Evolutionary conservation across 2,797 vertebrate species (phyloP).

Genomic region (Smutsia temminckii): DNA sequence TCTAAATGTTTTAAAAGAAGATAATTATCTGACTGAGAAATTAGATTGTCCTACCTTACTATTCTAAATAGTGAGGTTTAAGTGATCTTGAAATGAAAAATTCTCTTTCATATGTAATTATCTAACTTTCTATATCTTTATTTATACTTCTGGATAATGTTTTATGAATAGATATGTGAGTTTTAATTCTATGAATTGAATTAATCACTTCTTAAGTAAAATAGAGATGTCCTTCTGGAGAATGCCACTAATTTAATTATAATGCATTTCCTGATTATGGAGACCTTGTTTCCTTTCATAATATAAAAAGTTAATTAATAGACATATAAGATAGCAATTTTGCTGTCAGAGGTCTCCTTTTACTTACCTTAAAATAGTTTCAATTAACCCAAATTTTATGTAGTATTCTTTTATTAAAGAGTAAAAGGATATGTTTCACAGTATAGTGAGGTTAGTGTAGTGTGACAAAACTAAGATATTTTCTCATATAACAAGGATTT

Average conservation of each 20-base stretch:
- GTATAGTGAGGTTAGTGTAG: not conserved
- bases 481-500: not conserved
- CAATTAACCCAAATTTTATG: not conserved
- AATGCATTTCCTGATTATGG: not conserved
- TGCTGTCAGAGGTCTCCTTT: not conserved
- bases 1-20: not conserved
- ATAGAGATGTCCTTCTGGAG: not conserved
- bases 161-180: not conserved
- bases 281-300: not conserved
- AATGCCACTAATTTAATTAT: not conserved
- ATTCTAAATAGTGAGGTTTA: not conserved
- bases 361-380: conserved; percentile 7
- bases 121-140: not conserved
- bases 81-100: not conserved
- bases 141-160: not conserved
- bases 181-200: conserved; percentile 18
- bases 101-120: not conserved
- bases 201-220: conserved; percentile 34
- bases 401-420: not conserved
- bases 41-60: not conserved
- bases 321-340: not conserved
- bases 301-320: not conserved
- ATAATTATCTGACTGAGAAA: conserved; percentile 35
- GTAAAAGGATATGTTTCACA: not conserved
- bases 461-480: not conserved